Conservation (phyloP, 1,140 invertebrate species). For the Drosophila biarmipes region DNA sequence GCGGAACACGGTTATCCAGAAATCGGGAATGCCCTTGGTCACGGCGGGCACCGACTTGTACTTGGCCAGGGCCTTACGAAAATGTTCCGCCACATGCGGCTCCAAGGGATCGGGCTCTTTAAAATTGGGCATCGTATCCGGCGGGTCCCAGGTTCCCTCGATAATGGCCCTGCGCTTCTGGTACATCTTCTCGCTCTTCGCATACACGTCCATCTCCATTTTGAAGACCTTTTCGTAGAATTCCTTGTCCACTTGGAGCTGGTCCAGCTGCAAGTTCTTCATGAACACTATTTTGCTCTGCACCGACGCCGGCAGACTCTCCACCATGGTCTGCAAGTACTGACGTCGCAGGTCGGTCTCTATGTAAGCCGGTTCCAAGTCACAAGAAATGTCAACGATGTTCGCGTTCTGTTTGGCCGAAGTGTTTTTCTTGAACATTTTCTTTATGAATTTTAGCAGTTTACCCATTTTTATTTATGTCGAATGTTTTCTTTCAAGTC, state of each 20-base stretch:
- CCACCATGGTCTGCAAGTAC: neutral
- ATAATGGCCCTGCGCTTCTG: neutral
- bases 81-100: no score
- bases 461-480: no score
- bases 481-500: no score
- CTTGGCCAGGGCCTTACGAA: no score
- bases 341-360: neutral
- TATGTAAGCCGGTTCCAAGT: neutral
- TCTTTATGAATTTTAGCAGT: neutral
- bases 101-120: neutral
- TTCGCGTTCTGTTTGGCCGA: neutral
- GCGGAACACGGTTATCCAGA: neutral
- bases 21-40: neutral
- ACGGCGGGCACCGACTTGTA: no score
- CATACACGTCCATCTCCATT: neutral
- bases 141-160: neutral
- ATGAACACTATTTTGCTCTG: neutral
- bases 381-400: neutral
- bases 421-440: neutral
- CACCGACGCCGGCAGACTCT: neutral
- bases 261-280: neutral
- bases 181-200: neutral
- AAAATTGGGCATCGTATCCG: neutral
- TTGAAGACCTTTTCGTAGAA: neutral
- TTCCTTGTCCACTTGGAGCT: neutral